A percentile compares a stretch with the other conserved stretches of the same genome.
These are phyloP conservation scores for Xestobium rufovillosum DNA, from an alignment of 2,888 invertebrate genomes.

Conservation along the genomic window DNA sequence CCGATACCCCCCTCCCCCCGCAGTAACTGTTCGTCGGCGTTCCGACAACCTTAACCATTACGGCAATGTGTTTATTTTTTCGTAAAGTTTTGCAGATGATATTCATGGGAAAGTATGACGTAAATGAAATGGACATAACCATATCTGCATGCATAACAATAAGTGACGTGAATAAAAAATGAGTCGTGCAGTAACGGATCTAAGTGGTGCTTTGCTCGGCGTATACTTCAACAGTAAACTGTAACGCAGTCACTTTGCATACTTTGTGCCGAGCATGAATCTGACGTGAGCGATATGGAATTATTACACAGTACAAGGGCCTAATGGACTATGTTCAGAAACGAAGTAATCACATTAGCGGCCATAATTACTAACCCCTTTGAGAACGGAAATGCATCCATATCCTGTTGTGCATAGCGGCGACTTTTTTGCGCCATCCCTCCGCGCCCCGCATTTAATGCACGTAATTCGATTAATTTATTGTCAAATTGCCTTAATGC, in stretches of 20 bases:
- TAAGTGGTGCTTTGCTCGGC: no score
- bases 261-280: slow-evolving; percentile 19
- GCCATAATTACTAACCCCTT: slow-evolving; percentile 57
- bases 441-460: slow-evolving; percentile 41
- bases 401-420: slow-evolving; percentile 52
- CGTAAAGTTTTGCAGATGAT: no score
- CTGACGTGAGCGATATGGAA: slow-evolving; percentile 40
- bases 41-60: no score
- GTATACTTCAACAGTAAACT: not conserved
- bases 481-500: slow-evolving; percentile 44
- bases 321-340: slow-evolving; percentile 46
- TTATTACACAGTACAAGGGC: slow-evolving; percentile 41
- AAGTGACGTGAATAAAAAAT: no score
- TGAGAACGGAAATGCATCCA: slow-evolving; percentile 63
- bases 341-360: slow-evolving; percentile 57
- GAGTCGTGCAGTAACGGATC: no score
- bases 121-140: no score
- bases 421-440: slow-evolving; percentile 29
- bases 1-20: no score
- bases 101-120: no score
- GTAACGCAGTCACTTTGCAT: slow-evolving; percentile 3
- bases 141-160: no score
- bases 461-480: slow-evolving; percentile 45
- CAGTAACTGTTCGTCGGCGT: no score
- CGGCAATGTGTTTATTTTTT: no score